Evolutionary conservation across 2,888 invertebrate species (phyloP), one percentile per base, ranked within the genome.

Genomic region (Polylopha cassiicola): DNA sequence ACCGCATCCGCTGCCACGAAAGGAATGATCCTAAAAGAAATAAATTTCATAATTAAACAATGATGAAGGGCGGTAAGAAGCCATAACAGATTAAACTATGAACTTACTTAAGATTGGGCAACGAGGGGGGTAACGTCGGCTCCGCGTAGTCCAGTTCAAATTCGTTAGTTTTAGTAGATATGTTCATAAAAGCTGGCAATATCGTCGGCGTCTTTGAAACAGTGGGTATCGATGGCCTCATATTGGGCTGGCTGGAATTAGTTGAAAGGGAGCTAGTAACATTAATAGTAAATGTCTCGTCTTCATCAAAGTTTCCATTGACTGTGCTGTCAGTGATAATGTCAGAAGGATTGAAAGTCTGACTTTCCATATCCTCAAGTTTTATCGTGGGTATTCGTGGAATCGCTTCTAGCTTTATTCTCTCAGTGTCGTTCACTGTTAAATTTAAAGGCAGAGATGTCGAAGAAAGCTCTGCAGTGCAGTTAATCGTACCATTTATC

Each of bases 1-100:
- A 95, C 89, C 1, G 95, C 95, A 65, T 95, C 95, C 3, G 94
- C 93, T 16, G 94, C 94, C 44, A 95, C 89, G 69, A 95, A 95
- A 4, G 95, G 94, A 55, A 95, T 95, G 33, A 95, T 95, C 66
- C 94, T 94, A 74, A 29, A 86, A 86, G 15, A 8, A 39, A 7
- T 34, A 45, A 10, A 10, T 10, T 6, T 7, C 1, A 31, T 17
- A 7, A n/a, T 33, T 3, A 27, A 20, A 1, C 6, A 4, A 14
- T 10, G 3, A 14, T 3, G 14, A 3, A 7, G 11, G 3, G n/a
- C n/a, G n/a, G n/a, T n/a, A n/a, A n/a, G n/a, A n/a, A n/a, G n/a
- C n/a, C n/a, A n/a, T n/a, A 17, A 1, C 2, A 17, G 8, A 14
- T 8, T n/a, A 8, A 16, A 21, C 7, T 2, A 21, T 6, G 6